These are phyloP conservation scores for Cotesia chilonis DNA, from an alignment of 1,140 invertebrate species.

Conservation along the genomic window DNA sequence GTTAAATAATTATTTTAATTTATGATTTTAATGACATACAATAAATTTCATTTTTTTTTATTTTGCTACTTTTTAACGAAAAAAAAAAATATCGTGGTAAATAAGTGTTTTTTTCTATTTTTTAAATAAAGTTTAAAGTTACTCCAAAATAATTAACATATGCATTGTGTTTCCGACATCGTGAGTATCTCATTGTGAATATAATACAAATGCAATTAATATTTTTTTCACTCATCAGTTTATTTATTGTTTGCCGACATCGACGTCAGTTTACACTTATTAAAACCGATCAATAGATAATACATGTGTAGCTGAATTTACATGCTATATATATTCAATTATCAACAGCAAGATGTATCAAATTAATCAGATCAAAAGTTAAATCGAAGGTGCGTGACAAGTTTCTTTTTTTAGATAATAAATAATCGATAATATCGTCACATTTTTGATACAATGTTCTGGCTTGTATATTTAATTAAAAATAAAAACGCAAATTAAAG, in stretches of 20 bases:
- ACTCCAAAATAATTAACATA: not conserved
- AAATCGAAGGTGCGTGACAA: not conserved
- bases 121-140: too few species aligned
- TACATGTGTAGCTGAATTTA: not conserved
- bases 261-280: conserved; percentile 7
- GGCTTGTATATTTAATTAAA: too few species aligned
- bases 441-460: too few species aligned
- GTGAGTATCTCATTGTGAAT: not conserved
- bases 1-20: too few species aligned
- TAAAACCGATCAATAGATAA: conserved; percentile 1
- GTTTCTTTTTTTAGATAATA: not conserved
- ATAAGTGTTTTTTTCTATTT: too few species aligned
- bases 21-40: too few species aligned
- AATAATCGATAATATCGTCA: too few species aligned
- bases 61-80: too few species aligned
- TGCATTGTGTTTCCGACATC: not conserved
- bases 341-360: not conserved
- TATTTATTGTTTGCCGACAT: not conserved
- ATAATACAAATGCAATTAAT: not conserved
- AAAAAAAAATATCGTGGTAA: too few species aligned
- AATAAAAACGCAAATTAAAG: too few species aligned
- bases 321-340: not conserved
- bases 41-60: too few species aligned
- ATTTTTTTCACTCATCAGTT: too few species aligned
- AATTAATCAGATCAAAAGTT: not conserved